These are phyloP conservation scores for Megaustenia siamemsis DNA, from an alignment of 2,888 invertebrate genomes.

Conservation along the genomic window DNA sequence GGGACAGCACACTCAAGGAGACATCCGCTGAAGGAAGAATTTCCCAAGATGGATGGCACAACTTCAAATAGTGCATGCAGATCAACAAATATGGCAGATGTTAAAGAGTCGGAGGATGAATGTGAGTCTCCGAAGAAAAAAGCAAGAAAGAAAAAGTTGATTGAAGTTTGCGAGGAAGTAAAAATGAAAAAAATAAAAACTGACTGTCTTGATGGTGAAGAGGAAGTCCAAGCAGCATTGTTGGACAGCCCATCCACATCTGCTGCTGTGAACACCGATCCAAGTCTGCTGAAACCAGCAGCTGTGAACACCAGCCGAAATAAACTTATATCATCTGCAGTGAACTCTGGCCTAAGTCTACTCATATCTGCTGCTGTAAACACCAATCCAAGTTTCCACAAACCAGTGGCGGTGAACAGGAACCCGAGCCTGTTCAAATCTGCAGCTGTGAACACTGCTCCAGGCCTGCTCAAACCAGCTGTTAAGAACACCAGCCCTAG, in stretches of 20 bases:
- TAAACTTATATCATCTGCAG: no score
- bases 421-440: background rate
- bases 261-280: background rate
- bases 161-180: background rate
- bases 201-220: background rate
- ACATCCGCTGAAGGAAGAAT: slow-evolving; percentile 65
- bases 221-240: background rate
- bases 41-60: slow-evolving; percentile 29
- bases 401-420: no score
- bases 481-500: background rate
- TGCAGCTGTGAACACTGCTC: background rate
- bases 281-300: no score
- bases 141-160: slow-evolving; percentile 50
- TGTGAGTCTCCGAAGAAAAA: slow-evolving; percentile 49
- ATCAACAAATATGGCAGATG: slow-evolving; percentile 3
- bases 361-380: background rate
- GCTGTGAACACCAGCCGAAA: no score
- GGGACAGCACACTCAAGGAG: slow-evolving; percentile 71
- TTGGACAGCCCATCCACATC: background rate
- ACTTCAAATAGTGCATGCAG: background rate
- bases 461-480: background rate
- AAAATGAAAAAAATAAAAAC: slow-evolving; percentile 17
- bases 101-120: background rate
- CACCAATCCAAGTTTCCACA: background rate
- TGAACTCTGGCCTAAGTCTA: no score